These are phyloP conservation scores for Trachymyrmex septentrionalis DNA, from an alignment of 1,140 invertebrate species.

Conservation along the genomic window DNA sequence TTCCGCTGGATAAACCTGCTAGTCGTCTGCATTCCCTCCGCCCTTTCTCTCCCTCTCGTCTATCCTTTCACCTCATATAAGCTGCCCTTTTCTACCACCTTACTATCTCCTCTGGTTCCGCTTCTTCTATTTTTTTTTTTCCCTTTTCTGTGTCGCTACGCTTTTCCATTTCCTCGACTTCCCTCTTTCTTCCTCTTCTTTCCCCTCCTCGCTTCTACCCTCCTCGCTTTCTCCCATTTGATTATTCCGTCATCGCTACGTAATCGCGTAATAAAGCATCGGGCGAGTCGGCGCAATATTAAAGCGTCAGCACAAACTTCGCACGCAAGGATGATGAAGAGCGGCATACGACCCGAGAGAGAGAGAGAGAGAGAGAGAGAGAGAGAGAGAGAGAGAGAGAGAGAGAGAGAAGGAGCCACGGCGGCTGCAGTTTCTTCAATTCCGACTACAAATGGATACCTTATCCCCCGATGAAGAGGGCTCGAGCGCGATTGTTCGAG, in stretches of 20 bases:
- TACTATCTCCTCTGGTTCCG: neutral
- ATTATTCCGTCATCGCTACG: conserved; percentile 68
- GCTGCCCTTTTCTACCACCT: conserved; percentile 29
- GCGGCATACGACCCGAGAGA: neutral
- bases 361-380: neutral
- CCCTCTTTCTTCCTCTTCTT: neutral
- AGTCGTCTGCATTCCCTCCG: conserved; percentile 28
- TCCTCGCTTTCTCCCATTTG: conserved; percentile 22
- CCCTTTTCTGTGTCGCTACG: neutral
- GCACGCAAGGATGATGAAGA: conserved; percentile 58
- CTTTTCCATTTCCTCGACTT: conserved; percentile 30
- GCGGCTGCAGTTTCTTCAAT: conserved; percentile 40
- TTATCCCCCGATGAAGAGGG: neutral
- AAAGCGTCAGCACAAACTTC: conserved; percentile 64
- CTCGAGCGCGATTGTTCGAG: neutral
- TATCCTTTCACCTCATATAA: conserved; percentile 6
- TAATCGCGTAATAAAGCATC: conserved; percentile 70
- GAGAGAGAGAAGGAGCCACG: neutral
- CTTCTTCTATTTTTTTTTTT: neutral
- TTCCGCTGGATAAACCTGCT: conserved; percentile 61
- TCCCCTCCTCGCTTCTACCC: too few species aligned
- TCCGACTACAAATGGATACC: conserved; percentile 12
- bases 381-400: too few species aligned
- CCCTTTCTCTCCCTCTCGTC: neutral
- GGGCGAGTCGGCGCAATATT: conserved; percentile 55